Base-by-base conservation (phyloP, 2,113 vertebrate species). In the Catharus fuscescens region DNA sequence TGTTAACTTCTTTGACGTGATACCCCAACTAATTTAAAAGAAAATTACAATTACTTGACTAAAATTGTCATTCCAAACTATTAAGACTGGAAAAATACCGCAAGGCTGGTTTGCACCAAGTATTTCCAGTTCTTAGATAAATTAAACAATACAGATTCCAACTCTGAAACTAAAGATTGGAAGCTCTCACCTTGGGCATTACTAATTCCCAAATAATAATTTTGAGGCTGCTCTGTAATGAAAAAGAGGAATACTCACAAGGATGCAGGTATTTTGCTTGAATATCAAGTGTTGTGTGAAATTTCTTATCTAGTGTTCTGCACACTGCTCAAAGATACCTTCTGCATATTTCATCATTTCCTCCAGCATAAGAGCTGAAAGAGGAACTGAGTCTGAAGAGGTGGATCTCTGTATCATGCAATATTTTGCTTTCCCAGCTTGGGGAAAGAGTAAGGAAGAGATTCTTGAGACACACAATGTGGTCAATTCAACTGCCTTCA, bases 1-100 rank as follows among this genome's bases (percentile, higher is more conserved):
- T 1, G 0, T 29, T 28, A 62, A 72, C 5, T 74, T 78, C 54
- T 16, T 34, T 36, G 31, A 81, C 6, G 12, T 1, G 2, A 73
- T 14, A 59, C 1, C 10, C 7, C 47, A 86, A 38, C 9, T 59
- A 45, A 65, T 40, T 72, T 44, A 48, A 73, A 88, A 57, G 15
- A 64, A 79, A 87, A 90, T 25, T 34, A 62, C 25, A 17, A 9
- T 14, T 12, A 74, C 24, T 59, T 92, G 6, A 44, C 24, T 56
- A 34, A 74, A 91, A 78, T 2, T 32, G 13, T 26, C 34, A 80
- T 66, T 31, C 54, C 40, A 44, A 87, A 78, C 36, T 61, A 62
- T 8, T 61, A 24, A 14, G 26, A 66, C 19, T 17, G 18, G 31
- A 62, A 90, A 82, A 95, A 44, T 32, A 59, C 14, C 34, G 4